Evolutionary conservation across 2,797 vertebrate species (phyloP).

Genomic region (Helarctos malayanus): DNA sequence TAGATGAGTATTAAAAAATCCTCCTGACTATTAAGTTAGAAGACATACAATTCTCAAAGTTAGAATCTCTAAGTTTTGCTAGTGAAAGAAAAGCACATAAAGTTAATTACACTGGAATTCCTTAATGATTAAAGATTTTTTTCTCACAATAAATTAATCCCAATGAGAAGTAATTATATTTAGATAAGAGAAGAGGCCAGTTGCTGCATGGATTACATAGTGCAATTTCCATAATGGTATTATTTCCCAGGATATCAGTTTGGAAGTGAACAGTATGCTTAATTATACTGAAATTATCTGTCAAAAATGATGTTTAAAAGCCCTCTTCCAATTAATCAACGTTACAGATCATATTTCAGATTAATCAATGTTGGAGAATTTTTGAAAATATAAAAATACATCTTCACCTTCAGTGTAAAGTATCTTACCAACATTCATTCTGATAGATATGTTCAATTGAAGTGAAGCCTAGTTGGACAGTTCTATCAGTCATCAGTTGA

Average conservation of each 20-base stretch:
- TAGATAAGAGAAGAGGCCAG: not conserved
- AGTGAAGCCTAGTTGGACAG: not conserved
- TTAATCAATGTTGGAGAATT: not conserved
- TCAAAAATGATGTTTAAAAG: constrained; percentile 3
- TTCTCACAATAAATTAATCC: constrained; percentile 31
- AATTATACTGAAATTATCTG: constrained; percentile 39
- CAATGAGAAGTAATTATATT: constrained; percentile 40
- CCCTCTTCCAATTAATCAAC: not conserved
- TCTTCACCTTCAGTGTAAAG: not conserved
- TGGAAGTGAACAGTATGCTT: not conserved
- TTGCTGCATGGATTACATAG: not conserved
- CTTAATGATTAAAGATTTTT: constrained; percentile 30
- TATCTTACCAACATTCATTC: not conserved
- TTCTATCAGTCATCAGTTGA: not conserved
- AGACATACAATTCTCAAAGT: not conserved
- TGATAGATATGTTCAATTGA: not conserved
- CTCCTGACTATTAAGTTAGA: not conserved
- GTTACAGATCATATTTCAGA: constrained; percentile 19
- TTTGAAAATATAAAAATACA: constrained; percentile 34
- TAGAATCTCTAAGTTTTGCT: not conserved
- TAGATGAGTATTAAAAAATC: not conserved
- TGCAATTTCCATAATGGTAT: constrained; percentile 44
- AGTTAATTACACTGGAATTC: not conserved
- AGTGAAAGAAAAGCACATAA: not conserved
- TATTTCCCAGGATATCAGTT: constrained; percentile 51